phyloP scores from a whole-genome alignment of 1,140 invertebrate genomes.

The Himalopsyche phryganea region DNA sequence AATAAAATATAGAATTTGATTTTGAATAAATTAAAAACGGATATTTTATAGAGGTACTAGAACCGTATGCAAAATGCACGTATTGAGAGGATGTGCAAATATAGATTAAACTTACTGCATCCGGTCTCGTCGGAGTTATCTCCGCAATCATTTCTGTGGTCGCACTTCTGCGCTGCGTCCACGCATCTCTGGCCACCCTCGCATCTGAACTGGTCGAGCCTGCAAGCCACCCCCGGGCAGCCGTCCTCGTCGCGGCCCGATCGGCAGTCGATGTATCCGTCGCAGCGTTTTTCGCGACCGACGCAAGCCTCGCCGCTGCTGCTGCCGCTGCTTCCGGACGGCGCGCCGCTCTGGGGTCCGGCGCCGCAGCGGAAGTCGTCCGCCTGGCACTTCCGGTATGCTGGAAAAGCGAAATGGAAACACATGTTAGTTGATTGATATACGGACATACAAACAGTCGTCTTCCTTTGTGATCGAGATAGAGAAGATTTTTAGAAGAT shows the following conservation, averaged over 20 bases:
- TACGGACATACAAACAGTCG: no score
- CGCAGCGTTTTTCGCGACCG: slow-evolving; percentile 81
- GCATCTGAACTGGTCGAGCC: slow-evolving; percentile 87
- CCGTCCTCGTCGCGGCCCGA: slow-evolving; percentile 81
- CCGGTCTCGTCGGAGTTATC: slow-evolving; percentile 86
- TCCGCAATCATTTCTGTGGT: slow-evolving; percentile 84
- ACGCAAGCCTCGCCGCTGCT: slow-evolving; percentile 60
- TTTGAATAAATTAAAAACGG: no score
- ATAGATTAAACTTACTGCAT: slow-evolving; percentile 83
- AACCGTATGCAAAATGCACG: no score
- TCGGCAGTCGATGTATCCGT: slow-evolving; percentile 77
- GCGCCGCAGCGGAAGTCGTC: slow-evolving; percentile 78
- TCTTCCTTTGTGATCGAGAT: no score
- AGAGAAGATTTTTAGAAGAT: no score
- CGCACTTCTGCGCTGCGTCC: slow-evolving; percentile 76
- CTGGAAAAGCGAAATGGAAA: slow-evolving; percentile 48
- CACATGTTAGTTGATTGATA: no score
- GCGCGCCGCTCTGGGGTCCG: slow-evolving; percentile 38
- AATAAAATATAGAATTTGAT: no score
- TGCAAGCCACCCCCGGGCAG: slow-evolving; percentile 71
- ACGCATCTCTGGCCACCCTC: slow-evolving; percentile 79
- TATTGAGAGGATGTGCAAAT: no score
- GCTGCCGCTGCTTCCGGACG: slow-evolving; percentile 42
- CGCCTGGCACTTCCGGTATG: slow-evolving; percentile 78
- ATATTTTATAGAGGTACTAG: no score